Evolutionary conservation across 2,888 invertebrate species (phyloP), one percentile per base, ranked within the genome.

Genomic region (Cantharis rustica): DNA sequence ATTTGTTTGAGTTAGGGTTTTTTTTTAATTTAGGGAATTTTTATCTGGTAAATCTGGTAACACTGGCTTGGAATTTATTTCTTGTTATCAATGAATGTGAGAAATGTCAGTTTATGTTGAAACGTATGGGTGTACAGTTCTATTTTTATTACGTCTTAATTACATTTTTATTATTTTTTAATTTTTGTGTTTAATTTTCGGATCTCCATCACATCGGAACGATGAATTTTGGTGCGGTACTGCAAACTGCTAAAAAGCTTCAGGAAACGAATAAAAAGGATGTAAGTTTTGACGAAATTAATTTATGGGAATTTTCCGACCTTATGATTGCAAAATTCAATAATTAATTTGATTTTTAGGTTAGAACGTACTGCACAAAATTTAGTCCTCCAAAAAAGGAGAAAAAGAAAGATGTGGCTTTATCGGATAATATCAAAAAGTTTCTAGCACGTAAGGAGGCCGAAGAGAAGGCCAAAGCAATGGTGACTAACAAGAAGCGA

Each of bases 321-420:
- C 47, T 47, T n/a, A 5, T 47, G n/a, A 47, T n/a, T 47, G 13
- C 47, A 47, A 47, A n/a, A 47, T 2, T 47, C 0, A n/a, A 47
- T 47, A n/a, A n/a, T 47, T 47, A n/a, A 47, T 16, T 62, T 61
- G 20, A 83, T 84, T 85, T 47, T 68, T 83, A 91, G 89, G 86
- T 88, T 31, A 89, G 90, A 81, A 95, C 91, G 85, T 96, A 96
- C 85, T 93, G 92, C 84, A 94, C 95, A 2, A 93, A 93, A 81
- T 96, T 94, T 86, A 92, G 93, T 79, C 95, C 96, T 1, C 95
- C 96, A 0, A 95, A 95, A 85, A 96, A 95, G 84, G 93, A 93
- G 83, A 90, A 91, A 62, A 93, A 93, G 82, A 91, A 92, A 72
- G 91, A 90, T 80, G 91, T 91, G 83, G 89, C 88, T 77, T 89